phyloP scores from a whole-genome alignment of 2,797 vertebrate species.

The Sebastes flavidus region DNA sequence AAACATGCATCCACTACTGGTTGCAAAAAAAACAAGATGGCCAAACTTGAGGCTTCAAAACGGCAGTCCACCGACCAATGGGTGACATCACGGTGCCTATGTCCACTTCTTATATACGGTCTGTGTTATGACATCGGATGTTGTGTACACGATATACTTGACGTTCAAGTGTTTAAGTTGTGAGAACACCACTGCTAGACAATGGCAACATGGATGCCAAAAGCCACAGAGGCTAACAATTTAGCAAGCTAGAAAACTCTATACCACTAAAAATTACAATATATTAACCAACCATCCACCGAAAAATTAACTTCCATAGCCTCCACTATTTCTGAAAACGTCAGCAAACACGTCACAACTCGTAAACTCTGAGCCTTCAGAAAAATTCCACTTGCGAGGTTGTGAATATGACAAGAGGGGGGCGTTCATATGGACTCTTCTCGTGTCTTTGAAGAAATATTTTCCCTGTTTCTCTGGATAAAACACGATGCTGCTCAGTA shows the following conservation, averaged over 20 bases:
- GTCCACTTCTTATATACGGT: no score
- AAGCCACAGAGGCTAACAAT: no score
- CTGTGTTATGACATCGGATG: background rate
- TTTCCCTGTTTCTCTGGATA: no score
- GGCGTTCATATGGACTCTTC: background rate
- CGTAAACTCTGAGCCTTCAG: background rate
- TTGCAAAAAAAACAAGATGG: no score
- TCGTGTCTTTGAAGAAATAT: background rate
- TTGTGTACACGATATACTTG: background rate
- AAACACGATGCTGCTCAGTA: no score
- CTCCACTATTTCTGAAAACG: background rate
- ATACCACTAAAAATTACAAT: background rate
- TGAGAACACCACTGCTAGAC: background rate
- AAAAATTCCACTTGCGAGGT: background rate
- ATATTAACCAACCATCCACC: no score
- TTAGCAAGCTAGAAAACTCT: no score
- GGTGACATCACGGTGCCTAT: no score
- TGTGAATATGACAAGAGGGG: background rate
- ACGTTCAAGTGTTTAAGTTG: rapidly evolving
- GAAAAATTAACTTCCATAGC: background rate
- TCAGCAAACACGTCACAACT: background rate
- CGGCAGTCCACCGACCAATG: no score
- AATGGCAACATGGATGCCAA: no score
- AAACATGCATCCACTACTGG: no score
- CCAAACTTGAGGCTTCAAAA: no score